Evolutionary conservation across 2,113 vertebrate species (phyloP).

Genomic region (Rhinolophus sinicus): DNA sequence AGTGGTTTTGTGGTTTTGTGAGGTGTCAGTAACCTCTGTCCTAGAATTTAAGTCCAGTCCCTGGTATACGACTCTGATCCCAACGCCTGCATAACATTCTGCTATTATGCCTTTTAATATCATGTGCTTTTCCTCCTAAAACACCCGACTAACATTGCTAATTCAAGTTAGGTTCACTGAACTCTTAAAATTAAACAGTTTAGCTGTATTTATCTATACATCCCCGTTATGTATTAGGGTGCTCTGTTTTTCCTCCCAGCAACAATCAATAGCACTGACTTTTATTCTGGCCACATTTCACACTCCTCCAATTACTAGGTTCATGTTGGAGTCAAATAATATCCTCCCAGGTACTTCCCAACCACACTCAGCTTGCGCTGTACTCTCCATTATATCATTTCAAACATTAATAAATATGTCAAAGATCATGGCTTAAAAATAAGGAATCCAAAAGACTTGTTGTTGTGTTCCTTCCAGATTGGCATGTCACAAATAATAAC

Average conservation of each 20-base stretch:
- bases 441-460: slow-evolving; percentile 24
- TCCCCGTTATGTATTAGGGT: neutral
- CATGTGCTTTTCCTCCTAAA: neutral
- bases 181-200: neutral
- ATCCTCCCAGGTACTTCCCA: neutral
- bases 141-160: neutral
- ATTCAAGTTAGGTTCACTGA: neutral
- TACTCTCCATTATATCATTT: neutral
- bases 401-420: slow-evolving; percentile 24
- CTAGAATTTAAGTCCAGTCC: neutral
- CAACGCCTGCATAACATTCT: neutral
- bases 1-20: neutral
- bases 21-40: neutral
- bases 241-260: neutral
- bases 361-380: neutral
- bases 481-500: slow-evolving; percentile 52
- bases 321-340: neutral
- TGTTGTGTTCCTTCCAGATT: slow-evolving; percentile 29
- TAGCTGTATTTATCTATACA: neutral
- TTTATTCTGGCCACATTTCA: slow-evolving; percentile 35
- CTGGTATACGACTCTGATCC: neutral
- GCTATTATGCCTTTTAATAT: neutral
- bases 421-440: slow-evolving; percentile 30
- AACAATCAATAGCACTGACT: neutral
- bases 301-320: neutral